Conservation (phyloP, 2,113 vertebrate species). For the Pundamilia nyererei region DNA sequence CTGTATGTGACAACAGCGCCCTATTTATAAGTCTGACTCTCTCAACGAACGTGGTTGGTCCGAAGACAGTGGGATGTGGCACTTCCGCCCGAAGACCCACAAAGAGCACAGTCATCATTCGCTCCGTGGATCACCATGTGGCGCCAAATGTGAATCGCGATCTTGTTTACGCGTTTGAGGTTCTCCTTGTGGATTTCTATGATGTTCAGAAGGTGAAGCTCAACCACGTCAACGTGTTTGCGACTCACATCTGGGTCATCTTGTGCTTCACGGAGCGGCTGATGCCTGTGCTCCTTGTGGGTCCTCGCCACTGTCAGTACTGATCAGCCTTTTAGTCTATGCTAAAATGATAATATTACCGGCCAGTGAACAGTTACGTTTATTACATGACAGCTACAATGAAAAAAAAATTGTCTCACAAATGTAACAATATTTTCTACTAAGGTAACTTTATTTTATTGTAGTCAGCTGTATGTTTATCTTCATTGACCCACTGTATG, state of each 20-base stretch:
- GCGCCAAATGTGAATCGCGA: rapidly evolving
- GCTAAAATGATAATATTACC: too few relatives aligned
- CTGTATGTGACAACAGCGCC: rapidly evolving
- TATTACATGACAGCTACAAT: not conserved
- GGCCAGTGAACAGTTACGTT: not conserved
- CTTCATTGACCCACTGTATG: rapidly evolving
- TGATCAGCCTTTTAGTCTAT: too few relatives aligned
- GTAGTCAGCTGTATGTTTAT: rapidly evolving
- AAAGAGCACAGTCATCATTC: rapidly evolving
- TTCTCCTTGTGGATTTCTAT: not conserved
- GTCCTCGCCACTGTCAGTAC: not conserved
- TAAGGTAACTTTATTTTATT: not conserved
- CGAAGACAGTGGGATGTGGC: not conserved
- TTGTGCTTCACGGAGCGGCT: rapidly evolving
- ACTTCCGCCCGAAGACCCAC: rapidly evolving
- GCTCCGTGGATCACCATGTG: rapidly evolving
- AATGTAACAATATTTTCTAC: too few relatives aligned
- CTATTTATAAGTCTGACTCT: not conserved
- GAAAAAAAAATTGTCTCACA: not conserved
- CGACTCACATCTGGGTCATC: rapidly evolving
- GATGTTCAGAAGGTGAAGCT: not conserved
- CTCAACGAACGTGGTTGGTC: rapidly evolving
- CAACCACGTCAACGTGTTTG: rapidly evolving
- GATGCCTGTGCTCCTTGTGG: rapidly evolving
- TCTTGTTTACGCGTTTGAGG: not conserved